phyloP scores from a whole-genome alignment of 2,113 vertebrate genomes.

The Catharus fuscescens region DNA sequence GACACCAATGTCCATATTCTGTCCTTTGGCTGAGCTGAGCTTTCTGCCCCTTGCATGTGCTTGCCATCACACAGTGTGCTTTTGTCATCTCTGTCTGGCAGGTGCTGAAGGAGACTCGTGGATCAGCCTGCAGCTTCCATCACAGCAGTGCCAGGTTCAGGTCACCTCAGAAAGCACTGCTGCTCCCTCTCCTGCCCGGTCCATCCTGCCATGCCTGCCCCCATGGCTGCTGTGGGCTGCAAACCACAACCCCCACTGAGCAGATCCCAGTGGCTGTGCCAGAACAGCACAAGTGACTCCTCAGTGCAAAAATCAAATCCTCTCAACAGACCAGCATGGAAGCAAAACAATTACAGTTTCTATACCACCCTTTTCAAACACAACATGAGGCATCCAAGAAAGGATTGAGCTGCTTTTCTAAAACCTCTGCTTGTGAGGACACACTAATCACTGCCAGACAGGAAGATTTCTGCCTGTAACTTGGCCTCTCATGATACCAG shows the following conservation, averaged over 20 bases:
- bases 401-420: background rate
- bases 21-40: background rate
- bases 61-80: accelerated
- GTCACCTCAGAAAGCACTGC: background rate
- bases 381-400: accelerated
- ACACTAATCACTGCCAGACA: background rate
- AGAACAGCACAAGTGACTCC: background rate
- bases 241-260: background rate
- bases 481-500: background rate
- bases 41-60: accelerated
- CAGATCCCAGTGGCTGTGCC: background rate
- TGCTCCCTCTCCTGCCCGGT: background rate
- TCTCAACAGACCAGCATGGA: background rate
- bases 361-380: background rate
- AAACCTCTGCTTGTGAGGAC: background rate
- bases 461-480: background rate
- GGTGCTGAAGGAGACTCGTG: background rate
- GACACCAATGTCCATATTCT: accelerated
- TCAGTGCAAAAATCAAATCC: background rate
- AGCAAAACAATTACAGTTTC: background rate
- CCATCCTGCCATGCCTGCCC: background rate
- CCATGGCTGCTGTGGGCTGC: accelerated
- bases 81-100: background rate
- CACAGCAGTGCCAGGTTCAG: background rate
- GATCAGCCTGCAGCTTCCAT: background rate